Percentiles rank a stretch among this genome's conserved stretches.
These are phyloP conservation scores for Steinernema carpocapsae DNA, from an alignment of 2,888 invertebrate species.

Conservation along the genomic window DNA sequence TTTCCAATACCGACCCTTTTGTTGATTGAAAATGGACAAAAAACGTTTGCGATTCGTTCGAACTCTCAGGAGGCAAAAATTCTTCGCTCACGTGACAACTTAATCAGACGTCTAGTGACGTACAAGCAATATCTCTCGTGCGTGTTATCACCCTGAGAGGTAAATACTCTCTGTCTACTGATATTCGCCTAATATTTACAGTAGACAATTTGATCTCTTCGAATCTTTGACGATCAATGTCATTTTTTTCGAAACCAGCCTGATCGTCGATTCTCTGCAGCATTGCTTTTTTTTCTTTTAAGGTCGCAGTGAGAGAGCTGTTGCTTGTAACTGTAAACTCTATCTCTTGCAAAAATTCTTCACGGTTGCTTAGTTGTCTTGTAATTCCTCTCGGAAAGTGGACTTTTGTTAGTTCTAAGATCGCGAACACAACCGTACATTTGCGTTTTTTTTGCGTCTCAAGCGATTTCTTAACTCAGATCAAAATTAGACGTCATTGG, in stretches of 20 bases:
- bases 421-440: not conserved
- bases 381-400: not conserved
- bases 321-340: not conserved
- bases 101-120: slow-evolving; percentile 1
- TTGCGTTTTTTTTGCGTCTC: not conserved
- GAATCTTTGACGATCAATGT: not conserved
- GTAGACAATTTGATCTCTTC: not conserved
- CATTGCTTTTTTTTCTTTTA: not conserved
- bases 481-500: slow-evolving; percentile 14
- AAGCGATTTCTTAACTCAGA: not conserved
- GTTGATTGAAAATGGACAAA: too few species aligned
- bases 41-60: too few species aligned
- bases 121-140: not conserved
- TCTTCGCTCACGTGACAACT: not conserved
- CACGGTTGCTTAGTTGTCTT: not conserved
- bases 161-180: not conserved
- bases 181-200: not conserved
- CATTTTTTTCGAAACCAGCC: not conserved
- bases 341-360: not conserved
- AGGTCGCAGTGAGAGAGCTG: not conserved
- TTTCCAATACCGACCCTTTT: too few species aligned
- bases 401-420: not conserved
- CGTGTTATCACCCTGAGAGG: not conserved
- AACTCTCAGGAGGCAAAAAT: too few species aligned
- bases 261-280: not conserved